Conservation (phyloP, 2,888 invertebrate genomes). For the Ecdyonurus torrentis region DNA sequence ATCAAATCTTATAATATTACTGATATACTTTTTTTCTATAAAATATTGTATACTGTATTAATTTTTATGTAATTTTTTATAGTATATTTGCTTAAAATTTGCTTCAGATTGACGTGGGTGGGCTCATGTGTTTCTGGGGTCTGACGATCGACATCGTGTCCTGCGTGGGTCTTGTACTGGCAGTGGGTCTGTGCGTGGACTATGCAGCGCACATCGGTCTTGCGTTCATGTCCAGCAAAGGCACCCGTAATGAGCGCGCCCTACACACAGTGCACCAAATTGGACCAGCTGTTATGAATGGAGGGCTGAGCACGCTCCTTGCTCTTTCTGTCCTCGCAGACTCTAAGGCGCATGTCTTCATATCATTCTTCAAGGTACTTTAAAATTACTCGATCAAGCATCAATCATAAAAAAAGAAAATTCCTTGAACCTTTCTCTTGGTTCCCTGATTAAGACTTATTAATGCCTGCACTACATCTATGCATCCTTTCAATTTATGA, state of each 20-base stretch:
- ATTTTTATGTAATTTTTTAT: too few relatives aligned
- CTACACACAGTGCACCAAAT: slow-evolving; percentile 50
- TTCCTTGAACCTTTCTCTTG: too few relatives aligned
- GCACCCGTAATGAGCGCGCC: slow-evolving; percentile 31
- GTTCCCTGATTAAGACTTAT: too few relatives aligned
- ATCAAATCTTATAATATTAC: too few relatives aligned
- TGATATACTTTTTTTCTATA: too few relatives aligned
- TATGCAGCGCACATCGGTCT: slow-evolving; percentile 70
- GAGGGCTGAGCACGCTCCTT: slow-evolving; percentile 59
- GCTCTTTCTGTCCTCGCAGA: slow-evolving; percentile 50
- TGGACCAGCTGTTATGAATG: slow-evolving; percentile 58
- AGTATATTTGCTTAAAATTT: too few relatives aligned
- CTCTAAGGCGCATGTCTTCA: slow-evolving; percentile 59
- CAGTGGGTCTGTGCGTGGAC: slow-evolving; percentile 68
- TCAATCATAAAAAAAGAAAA: too few relatives aligned
- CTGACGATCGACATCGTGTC: slow-evolving; percentile 67
- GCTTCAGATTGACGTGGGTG: slow-evolving; percentile 44
- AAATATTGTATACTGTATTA: too few relatives aligned
- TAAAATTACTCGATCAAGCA: too few relatives aligned
- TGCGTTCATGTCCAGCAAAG: slow-evolving; percentile 48
- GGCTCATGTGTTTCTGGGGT: slow-evolving; percentile 66
- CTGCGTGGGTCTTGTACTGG: slow-evolving; percentile 62
- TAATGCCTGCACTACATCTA: too few relatives aligned
- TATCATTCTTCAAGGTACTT: slow-evolving; percentile 51
- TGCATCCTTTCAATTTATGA: too few relatives aligned